Conservation (phyloP, 2,113 vertebrate species). For the Nothobranchius furzeri region DNA sequence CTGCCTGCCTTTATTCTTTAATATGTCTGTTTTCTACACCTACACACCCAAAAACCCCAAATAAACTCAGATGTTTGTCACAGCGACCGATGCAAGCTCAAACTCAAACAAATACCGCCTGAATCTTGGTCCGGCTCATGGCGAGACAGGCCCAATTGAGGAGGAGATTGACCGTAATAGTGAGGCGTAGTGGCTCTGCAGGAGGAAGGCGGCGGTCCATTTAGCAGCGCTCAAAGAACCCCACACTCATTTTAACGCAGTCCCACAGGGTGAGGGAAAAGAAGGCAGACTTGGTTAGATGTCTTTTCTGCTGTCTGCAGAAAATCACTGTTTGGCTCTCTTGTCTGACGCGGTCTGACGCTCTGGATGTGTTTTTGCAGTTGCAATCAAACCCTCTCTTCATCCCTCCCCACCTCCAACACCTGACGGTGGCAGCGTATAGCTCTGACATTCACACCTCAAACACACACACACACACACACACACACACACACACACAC, state of each 20-base stretch:
- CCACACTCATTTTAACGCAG: constrained; percentile 30
- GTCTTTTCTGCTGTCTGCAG: constrained; percentile 20
- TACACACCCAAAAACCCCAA: constrained; percentile 1
- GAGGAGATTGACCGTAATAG: constrained; percentile 69
- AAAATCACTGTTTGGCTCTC: constrained; percentile 47
- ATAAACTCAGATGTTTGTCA: constrained; percentile 7
- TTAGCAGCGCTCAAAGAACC: constrained; percentile 56
- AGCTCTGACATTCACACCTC: constrained; percentile 47
- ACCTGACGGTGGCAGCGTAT: constrained; percentile 36
- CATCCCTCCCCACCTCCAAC: background rate
- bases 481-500: too few relatives aligned
- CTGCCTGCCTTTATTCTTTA: constrained; percentile 24
- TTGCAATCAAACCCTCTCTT: constrained; percentile 37
- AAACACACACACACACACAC: constrained; percentile 23
- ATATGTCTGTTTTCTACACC: constrained; percentile 6
- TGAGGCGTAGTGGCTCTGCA: constrained; percentile 47
- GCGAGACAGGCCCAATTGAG: constrained; percentile 66
- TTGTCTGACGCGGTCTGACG: constrained; percentile 34
- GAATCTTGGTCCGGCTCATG: constrained; percentile 59
- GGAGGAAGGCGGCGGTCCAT: constrained; percentile 61
- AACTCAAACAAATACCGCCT: constrained; percentile 42
- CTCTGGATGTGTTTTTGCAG: constrained; percentile 23
- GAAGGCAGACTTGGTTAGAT: constrained; percentile 39
- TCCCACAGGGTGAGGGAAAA: constrained; percentile 54
- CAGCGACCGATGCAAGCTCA: constrained; percentile 13